Percentiles rank a stretch among this genome's conserved stretches.
These are phyloP conservation scores for Hemicrepidius hirtus DNA, from an alignment of 2,888 invertebrate genomes.

Conservation along the genomic window DNA sequence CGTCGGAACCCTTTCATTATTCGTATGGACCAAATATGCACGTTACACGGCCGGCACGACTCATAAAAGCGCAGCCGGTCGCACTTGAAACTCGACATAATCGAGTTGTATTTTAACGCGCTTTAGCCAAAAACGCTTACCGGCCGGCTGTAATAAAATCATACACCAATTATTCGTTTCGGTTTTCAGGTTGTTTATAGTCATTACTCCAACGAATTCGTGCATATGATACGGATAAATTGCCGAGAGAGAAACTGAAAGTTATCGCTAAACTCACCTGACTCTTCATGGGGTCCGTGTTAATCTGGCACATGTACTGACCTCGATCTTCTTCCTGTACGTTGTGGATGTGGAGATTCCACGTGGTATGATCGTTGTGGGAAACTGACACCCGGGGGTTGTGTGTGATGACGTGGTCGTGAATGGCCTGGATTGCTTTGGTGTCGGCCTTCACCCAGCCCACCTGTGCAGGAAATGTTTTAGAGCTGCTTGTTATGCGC, in stretches of 20 bases:
- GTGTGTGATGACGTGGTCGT: conserved; percentile 94
- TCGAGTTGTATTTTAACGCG: conserved; percentile 34
- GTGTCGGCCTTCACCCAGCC: conserved; percentile 96
- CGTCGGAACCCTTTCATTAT: conserved; percentile 29
- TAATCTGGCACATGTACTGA: conserved; percentile 95
- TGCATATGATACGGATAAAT: background rate
- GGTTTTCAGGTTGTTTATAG: conserved; percentile 5
- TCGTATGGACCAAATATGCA: conserved; percentile 30
- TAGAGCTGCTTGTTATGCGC: conserved; percentile 63
- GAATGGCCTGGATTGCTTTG: conserved; percentile 94
- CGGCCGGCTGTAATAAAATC: conserved; percentile 22
- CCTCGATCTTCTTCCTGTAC: conserved; percentile 92
- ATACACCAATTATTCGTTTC: conserved; percentile 25
- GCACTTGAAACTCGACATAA: conserved; percentile 31
- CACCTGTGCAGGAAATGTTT: conserved; percentile 77
- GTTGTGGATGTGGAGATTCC: conserved; percentile 92
- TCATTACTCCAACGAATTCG: background rate
- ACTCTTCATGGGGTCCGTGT: conserved; percentile 95
- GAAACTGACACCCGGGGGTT: conserved; percentile 91
- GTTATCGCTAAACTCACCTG: conserved; percentile 78
- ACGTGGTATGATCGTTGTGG: conserved; percentile 89
- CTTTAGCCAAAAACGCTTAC: conserved; percentile 27
- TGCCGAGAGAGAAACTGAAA: background rate
- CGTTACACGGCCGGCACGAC: conserved; percentile 26
- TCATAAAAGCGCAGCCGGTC: conserved; percentile 42